These are phyloP conservation scores for Hyperoplus lanceolatus DNA, from an alignment of 2,797 vertebrate genomes.

Conservation along the genomic window DNA sequence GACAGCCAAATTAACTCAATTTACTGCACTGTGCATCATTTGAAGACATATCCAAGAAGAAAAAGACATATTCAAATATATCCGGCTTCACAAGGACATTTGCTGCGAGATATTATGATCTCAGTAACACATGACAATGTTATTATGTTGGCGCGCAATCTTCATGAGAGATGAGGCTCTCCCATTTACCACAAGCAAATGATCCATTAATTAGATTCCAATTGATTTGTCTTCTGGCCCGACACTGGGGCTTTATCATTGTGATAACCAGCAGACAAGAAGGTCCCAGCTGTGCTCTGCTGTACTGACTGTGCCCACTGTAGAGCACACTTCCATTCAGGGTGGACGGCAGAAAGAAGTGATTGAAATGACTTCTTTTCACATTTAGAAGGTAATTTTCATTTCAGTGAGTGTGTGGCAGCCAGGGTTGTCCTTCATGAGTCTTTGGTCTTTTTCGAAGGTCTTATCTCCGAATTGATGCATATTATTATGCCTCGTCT, in stretches of 20 bases:
- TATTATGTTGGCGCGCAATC: slow-evolving; percentile 26
- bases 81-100: slow-evolving; percentile 8
- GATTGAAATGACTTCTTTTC: not conserved
- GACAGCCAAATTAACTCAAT: not conserved
- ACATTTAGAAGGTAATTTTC: not conserved
- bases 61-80: not conserved
- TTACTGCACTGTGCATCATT: not conserved
- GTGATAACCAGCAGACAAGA: slow-evolving; percentile 4
- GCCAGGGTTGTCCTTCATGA: not conserved
- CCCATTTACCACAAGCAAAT: slow-evolving; percentile 41
- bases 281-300: not conserved
- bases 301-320: not conserved
- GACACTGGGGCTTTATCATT: slow-evolving; percentile 9
- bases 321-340: not conserved
- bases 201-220: slow-evolving; percentile 49
- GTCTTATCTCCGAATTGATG: no score
- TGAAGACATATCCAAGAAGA: no score
- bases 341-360: not conserved
- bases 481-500: no score
- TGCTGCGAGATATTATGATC: slow-evolving; percentile 28
- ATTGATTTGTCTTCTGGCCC: slow-evolving; percentile 35
- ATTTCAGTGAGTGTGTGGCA: not conserved
- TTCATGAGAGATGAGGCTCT: slow-evolving; percentile 33
- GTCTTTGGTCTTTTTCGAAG: no score
- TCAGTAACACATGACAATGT: slow-evolving; percentile 40